Evolutionary conservation across 2,797 vertebrate species (phyloP).

Genomic region (Pangasius djambal): DNA sequence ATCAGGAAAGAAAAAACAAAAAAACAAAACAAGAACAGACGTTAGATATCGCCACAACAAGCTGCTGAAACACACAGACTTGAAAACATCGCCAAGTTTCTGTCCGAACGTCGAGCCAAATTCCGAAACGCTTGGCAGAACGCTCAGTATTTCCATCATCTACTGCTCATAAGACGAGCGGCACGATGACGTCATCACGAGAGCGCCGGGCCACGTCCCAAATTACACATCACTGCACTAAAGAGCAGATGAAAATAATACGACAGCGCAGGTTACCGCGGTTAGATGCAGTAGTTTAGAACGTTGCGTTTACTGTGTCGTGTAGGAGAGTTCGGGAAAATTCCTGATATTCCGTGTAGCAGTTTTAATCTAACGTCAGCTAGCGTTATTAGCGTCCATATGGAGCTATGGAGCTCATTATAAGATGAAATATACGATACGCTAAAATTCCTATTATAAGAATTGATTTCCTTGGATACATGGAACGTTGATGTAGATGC

Average conservation of each 20-base stretch:
- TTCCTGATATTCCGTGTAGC: not conserved
- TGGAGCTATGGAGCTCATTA: not conserved
- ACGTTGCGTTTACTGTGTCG: not conserved
- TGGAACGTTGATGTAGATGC: not conserved
- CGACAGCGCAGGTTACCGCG: not conserved
- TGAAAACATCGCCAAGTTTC: not conserved
- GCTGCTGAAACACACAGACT: not conserved
- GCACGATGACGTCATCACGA: not conserved
- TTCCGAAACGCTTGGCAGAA: not conserved
- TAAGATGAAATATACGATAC: too few species aligned
- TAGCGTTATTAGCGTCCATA: not conserved
- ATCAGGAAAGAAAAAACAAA: not conserved
- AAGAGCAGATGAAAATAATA: not conserved
- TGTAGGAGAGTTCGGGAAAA: not conserved
- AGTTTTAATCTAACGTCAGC: not conserved
- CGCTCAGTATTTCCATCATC: constrained; percentile 7
- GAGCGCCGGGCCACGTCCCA: not conserved
- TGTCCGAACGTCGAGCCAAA: not conserved
- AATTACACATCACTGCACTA: not conserved
- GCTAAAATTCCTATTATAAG: not conserved
- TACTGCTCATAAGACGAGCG: not conserved
- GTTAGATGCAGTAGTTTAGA: not conserved
- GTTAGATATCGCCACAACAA: not conserved
- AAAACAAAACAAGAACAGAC: not conserved
- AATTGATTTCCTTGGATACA: not conserved